Evolutionary conservation across 37 sponge, comb jelly and placozoan genomes (phyloP).

Genomic region (Aphrocallistes beatrix): DNA sequence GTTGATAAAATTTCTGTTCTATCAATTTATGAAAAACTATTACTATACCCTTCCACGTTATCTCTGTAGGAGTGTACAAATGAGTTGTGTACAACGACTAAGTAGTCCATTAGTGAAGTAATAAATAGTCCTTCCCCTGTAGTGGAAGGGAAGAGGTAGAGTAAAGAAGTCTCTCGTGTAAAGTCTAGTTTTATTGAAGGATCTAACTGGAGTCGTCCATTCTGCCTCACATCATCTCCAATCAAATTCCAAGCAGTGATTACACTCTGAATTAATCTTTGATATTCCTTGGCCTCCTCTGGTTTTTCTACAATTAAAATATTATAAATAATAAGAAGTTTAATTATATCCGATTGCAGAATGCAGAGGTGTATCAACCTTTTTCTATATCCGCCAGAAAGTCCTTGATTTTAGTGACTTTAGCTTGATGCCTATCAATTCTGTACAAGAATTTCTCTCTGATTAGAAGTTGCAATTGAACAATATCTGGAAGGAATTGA

Average conservation of each 20-base stretch:
- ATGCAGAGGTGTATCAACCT: too few species aligned
- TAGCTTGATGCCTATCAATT: not conserved
- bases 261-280: not conserved
- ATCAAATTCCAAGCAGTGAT: not conserved
- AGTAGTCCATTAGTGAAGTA: not conserved
- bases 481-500: conserved; percentile 2
- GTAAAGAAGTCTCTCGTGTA: not conserved
- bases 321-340: too few species aligned
- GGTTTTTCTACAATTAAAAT: not conserved
- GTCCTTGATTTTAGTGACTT: not conserved
- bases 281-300: not conserved
- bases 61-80: conserved; percentile 19
- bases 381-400: not conserved
- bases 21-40: too few species aligned
- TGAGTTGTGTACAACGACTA: conserved; percentile 9
- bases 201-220: not conserved
- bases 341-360: too few species aligned
- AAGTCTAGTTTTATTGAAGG: not conserved
- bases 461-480: not conserved
- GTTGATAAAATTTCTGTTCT: too few species aligned
- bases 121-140: not conserved
- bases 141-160: not conserved
- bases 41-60: not conserved
- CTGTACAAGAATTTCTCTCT: not conserved
- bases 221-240: not conserved